Evolutionary conservation across 2,113 vertebrate genomes (phyloP), one percentile per base, ranked within the genome.

Genomic region (Urocolius indicus): DNA sequence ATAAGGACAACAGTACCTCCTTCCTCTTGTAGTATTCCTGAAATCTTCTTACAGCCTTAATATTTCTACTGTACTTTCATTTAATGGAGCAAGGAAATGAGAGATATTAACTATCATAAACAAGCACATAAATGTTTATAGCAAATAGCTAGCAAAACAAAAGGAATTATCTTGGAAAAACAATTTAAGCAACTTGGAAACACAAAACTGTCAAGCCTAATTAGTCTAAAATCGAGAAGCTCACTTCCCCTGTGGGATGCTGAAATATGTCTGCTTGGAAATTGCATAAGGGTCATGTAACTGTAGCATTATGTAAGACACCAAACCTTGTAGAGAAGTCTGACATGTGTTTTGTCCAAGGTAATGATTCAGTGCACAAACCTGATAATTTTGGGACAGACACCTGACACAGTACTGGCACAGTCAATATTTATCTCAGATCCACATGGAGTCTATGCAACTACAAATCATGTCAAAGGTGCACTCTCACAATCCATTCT

Each of bases 71-170:
- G 49, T 66, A 91, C 16, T 8, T 93, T 83, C 75, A 82, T 72
- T 86, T 95, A 95, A 73, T 68, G 67, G 30, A 66, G 51, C 34
- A 86, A 90, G 24, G 18, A 94, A 95, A 94, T 41, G 82, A 78
- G 79, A 95, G 72, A 45, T 83, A 90, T 91, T 96, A 97, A 95
- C 96, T 95, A 89, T 73, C 38, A 84, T 84, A 93, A 95, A 94
- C 76, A 97, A 91, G 46, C 63, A 96, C 29, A 78, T 84, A 92
- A 93, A 57, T 52, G 24, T 94, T 74, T 84, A 63, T 49, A 79
- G 93, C 67, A 52, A 58, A 48, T 57, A 96, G 26, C 66, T 94
- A 45, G 32, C 51, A 92, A 95, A 97, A 91, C n/a, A 94, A 87
- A 93, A 71, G 34, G 72, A 84, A 84, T 45, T 87, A 59, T 68